Conservation (phyloP, 2,888 invertebrate species). For the Proisotoma minuta region DNA sequence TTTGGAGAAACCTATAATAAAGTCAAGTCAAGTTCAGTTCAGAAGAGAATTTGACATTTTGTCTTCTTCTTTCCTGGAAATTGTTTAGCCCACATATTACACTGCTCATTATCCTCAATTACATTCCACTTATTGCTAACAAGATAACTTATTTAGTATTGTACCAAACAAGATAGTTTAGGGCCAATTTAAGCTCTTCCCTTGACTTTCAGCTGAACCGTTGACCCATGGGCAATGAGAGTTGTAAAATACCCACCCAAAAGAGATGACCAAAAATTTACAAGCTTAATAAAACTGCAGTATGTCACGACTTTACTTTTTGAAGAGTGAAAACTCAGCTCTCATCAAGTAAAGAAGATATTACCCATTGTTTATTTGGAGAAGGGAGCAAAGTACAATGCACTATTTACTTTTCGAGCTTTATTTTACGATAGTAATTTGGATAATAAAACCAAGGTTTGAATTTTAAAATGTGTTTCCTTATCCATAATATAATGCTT, state of each 20-base stretch:
- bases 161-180: too few species aligned
- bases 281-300: neutral
- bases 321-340: too few species aligned
- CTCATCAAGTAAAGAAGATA: too few species aligned
- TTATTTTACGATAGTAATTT: conserved; percentile 1
- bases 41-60: conserved; percentile 1
- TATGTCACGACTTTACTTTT: neutral
- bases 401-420: neutral
- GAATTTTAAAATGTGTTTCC: neutral
- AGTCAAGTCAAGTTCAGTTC: too few species aligned
- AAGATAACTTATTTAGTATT: conserved; percentile 2
- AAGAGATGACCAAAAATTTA: too few species aligned
- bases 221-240: too few species aligned
- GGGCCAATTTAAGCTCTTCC: too few species aligned
- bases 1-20: neutral
- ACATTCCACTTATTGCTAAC: neutral
- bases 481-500: too few species aligned
- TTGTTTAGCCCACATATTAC: neutral
- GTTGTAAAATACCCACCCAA: too few species aligned
- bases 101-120: neutral
- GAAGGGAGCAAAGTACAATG: neutral
- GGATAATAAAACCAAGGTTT: conserved; percentile 10
- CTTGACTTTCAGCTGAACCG: too few species aligned
- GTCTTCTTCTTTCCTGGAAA: conserved; percentile 4
- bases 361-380: too few species aligned